Evolutionary conservation across 2,113 vertebrate species (phyloP).

Genomic region (Poecilia latipinna): DNA sequence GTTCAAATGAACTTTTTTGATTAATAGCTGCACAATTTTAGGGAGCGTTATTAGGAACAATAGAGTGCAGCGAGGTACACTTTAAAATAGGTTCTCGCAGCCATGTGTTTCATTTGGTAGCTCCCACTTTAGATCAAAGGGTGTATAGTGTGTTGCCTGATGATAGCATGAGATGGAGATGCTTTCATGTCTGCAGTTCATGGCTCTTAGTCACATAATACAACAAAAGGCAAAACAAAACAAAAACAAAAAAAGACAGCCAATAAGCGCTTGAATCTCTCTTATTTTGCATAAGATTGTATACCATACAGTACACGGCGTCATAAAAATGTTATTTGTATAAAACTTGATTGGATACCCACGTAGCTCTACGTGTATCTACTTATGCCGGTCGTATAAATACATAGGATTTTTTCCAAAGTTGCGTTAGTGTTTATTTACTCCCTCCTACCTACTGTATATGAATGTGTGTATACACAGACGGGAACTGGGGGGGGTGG

Average conservation of each 20-base stretch:
- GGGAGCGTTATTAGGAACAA: slow-evolving; percentile 16
- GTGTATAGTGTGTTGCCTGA: slow-evolving; percentile 40
- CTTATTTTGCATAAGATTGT: slow-evolving; percentile 20
- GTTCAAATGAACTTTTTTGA: slow-evolving; percentile 43
- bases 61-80: slow-evolving; percentile 18
- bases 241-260: slow-evolving; percentile 49
- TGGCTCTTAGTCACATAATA: slow-evolving; percentile 65
- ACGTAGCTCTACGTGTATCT: not conserved
- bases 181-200: slow-evolving; percentile 71
- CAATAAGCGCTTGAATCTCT: slow-evolving; percentile 30
- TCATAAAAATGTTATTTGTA: slow-evolving; percentile 1
- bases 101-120: slow-evolving; percentile 41
- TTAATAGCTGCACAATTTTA: slow-evolving; percentile 23
- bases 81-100: slow-evolving; percentile 32
- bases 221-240: slow-evolving; percentile 59
- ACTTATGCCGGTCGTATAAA: slow-evolving; percentile 12
- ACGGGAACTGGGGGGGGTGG: not conserved
- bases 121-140: slow-evolving; percentile 69
- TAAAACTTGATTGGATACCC: slow-evolving; percentile 16
- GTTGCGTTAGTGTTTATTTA: slow-evolving; percentile 7
- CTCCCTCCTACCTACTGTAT: slow-evolving; percentile 2
- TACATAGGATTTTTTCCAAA: slow-evolving; percentile 28
- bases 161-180: slow-evolving; percentile 62
- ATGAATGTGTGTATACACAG: not conserved
- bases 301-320: not conserved